Conservation (phyloP, 2,797 vertebrate species). For the Manis crassicaudata region DNA sequence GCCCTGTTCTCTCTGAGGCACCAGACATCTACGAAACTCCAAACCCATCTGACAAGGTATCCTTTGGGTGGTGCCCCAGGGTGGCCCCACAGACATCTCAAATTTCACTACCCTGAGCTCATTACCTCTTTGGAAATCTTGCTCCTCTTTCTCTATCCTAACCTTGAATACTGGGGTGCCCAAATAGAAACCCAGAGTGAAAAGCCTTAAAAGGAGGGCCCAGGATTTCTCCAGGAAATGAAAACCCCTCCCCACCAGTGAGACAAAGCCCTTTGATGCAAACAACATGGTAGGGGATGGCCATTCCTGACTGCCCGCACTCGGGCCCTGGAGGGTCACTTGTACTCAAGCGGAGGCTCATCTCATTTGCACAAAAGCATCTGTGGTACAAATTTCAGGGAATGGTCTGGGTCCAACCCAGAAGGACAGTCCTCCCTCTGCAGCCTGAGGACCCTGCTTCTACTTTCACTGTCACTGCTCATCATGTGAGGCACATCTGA, state of each 20-base stretch:
- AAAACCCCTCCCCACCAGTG: not conserved
- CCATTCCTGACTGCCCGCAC: not conserved
- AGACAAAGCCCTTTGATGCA: too few species aligned
- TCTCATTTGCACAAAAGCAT: not conserved
- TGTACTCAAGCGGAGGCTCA: not conserved
- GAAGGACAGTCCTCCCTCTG: not conserved
- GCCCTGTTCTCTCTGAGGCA: not conserved
- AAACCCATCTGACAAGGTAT: too few species aligned
- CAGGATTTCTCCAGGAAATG: not conserved
- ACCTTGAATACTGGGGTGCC: not conserved
- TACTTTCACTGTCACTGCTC: accelerated
- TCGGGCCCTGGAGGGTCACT: not conserved
- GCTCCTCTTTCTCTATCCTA: not conserved
- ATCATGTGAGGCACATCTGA: too few species aligned
- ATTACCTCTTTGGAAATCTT: not conserved
- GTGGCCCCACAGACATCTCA: not conserved
- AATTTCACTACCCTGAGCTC: not conserved
- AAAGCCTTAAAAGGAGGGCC: not conserved
- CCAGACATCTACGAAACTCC: not conserved
- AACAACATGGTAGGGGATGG: not conserved
- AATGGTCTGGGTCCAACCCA: accelerated
- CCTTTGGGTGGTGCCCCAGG: not conserved
- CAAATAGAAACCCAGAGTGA: not conserved
- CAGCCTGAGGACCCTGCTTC: not conserved
- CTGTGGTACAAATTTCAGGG: not conserved